Conservation (phyloP, 2,888 invertebrate genomes). For the Drosophila nigricruria region DNA sequence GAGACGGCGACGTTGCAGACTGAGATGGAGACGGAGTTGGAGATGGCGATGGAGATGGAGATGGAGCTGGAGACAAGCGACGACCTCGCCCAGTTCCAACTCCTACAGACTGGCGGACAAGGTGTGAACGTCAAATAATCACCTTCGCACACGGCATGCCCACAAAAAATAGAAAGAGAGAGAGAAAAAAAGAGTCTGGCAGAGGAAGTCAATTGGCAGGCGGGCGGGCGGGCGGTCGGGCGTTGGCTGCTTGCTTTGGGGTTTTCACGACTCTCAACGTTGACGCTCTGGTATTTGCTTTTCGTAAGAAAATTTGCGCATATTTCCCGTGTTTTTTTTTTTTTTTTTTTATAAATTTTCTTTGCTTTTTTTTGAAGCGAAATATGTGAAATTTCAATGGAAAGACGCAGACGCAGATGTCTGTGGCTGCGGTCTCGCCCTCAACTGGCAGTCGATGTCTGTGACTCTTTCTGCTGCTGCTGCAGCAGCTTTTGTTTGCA, state of each 20-base stretch:
- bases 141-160: conserved; percentile 69
- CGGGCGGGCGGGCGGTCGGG: neutral
- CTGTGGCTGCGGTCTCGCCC: conserved; percentile 43
- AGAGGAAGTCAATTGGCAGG: conserved; percentile 28
- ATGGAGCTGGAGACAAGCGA: conserved; percentile 25
- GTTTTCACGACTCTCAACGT: conserved; percentile 36
- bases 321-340: conserved; percentile 29
- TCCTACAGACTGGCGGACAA: conserved; percentile 58
- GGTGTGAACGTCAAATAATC: conserved; percentile 81
- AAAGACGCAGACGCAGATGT: conserved; percentile 46
- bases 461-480: conserved; percentile 30
- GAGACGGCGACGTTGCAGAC: conserved; percentile 15
- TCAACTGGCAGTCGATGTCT: conserved; percentile 12
- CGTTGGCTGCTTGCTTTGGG: conserved; percentile 21
- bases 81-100: conserved; percentile 56
- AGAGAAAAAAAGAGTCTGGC: neutral
- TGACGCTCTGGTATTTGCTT: conserved; percentile 61
- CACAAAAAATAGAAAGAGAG: conserved; percentile 20
- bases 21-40: conserved; percentile 18
- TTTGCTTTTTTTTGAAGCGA: conserved; percentile 24
- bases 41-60: conserved; percentile 22
- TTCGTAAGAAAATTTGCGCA: conserved; percentile 68
- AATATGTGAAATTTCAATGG: conserved; percentile 72
- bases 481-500: conserved; percentile 65
- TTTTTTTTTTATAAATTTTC: conserved; percentile 6